A percentile compares a stretch with the other conserved stretches of the same genome.
Evolutionary conservation across 2,888 invertebrate species (phyloP).

Genomic region (Eurytoma adleriae): DNA sequence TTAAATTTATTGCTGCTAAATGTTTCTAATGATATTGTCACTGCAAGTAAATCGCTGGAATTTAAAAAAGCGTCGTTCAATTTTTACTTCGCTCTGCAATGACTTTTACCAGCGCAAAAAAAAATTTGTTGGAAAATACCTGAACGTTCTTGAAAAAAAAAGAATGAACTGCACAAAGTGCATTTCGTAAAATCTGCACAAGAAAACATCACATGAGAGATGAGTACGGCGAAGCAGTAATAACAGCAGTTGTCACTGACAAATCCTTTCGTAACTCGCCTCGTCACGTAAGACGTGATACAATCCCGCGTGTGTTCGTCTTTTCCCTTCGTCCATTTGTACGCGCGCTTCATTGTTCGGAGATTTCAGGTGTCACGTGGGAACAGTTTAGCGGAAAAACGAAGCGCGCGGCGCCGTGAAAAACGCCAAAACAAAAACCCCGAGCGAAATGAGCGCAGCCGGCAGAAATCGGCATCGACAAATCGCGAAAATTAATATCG

Average conservation of each 20-base stretch:
- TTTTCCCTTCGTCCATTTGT: background rate
- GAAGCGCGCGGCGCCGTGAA: no score
- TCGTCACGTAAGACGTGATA: constrained; percentile 2
- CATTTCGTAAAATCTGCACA: background rate
- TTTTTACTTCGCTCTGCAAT: background rate
- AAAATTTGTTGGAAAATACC: no score
- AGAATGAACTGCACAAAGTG: background rate
- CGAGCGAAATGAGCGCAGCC: background rate
- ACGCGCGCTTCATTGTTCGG: constrained; percentile 18
- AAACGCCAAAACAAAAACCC: no score
- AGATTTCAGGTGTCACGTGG: constrained; percentile 2
- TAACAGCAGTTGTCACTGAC: constrained; percentile 2
- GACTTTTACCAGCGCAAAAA: no score
- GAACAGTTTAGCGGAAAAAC: no score
- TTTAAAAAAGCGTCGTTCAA: background rate
- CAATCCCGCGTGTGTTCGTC: background rate
- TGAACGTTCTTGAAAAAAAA: background rate
- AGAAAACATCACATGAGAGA: constrained; percentile 3
- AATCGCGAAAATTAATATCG: background rate
- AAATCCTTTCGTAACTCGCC: constrained; percentile 16
- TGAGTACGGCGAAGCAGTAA: constrained; percentile 9
- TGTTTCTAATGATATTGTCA: no score
- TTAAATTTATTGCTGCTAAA: background rate
- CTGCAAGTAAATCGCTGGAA: no score
- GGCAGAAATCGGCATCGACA: background rate